Percentiles rank a stretch among this genome's conserved stretches.
These are phyloP conservation scores for Drosophila pseudotakahashii DNA, from an alignment of 2,888 invertebrate genomes.

Conservation along the genomic window DNA sequence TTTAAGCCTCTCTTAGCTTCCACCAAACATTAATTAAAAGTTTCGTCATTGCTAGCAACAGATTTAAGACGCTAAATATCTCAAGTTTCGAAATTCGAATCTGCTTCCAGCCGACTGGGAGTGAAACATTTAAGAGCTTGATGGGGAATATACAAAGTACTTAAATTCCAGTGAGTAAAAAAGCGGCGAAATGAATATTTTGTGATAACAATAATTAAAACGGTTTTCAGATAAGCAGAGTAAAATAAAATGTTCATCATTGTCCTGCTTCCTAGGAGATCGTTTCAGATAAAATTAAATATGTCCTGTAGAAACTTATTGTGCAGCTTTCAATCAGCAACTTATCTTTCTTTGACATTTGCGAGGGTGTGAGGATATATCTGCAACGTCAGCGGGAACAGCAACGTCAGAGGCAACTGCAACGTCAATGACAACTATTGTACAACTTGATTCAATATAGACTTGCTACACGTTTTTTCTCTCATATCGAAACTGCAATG, in stretches of 20 bases:
- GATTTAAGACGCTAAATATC: slow-evolving; percentile 1
- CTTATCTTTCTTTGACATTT: slow-evolving; percentile 3
- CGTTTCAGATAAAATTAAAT: neutral
- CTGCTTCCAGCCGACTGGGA: neutral
- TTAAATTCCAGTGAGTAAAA: neutral
- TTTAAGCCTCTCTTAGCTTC: neutral
- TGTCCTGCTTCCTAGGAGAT: too few species aligned
- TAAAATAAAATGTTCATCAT: too few species aligned
- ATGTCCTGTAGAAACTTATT: neutral
- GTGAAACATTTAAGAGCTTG: neutral
- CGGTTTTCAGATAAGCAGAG: neutral
- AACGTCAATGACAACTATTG: slow-evolving; percentile 10
- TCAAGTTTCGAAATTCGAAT: slow-evolving; percentile 15
- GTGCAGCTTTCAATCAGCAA: neutral
- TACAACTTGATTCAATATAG: neutral
- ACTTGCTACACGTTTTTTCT: neutral
- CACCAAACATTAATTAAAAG: slow-evolving; percentile 16
- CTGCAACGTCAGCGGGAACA: neutral
- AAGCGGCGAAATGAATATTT: neutral
- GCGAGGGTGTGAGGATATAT: neutral
- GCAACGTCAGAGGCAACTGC: slow-evolving; percentile 19
- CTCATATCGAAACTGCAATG: neutral
- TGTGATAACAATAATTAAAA: too few species aligned
- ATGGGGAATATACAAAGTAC: neutral
- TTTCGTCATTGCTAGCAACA: neutral